Conservation (phyloP, 1,140 invertebrate genomes). For the Drosophila paulistorum region DNA sequence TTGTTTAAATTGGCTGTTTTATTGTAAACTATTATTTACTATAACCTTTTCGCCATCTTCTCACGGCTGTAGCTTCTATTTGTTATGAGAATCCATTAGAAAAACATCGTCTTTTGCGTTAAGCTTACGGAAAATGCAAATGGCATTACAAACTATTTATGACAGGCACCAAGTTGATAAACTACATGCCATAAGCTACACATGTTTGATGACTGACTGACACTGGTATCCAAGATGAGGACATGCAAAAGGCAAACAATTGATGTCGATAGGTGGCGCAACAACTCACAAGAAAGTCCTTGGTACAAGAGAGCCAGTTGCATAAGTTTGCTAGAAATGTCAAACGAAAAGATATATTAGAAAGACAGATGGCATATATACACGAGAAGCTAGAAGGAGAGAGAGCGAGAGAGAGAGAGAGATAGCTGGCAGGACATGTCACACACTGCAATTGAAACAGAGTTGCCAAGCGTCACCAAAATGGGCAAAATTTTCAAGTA, state of each 20-base stretch:
- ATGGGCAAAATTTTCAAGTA: slow-evolving; percentile 2
- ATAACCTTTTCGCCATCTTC: too few relatives aligned
- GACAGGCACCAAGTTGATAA: slow-evolving; percentile 32
- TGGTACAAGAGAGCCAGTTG: slow-evolving; percentile 1
- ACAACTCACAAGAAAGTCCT: slow-evolving; percentile 18
- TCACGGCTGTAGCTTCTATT: too few relatives aligned
- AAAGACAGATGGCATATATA: slow-evolving; percentile 40
- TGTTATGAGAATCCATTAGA: too few relatives aligned
- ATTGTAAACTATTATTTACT: too few relatives aligned
- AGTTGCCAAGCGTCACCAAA: slow-evolving; percentile 21
- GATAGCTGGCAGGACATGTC: slow-evolving; percentile 24
- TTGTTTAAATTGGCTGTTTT: too few relatives aligned
- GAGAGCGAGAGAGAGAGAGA: slow-evolving; percentile 1
- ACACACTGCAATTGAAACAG: slow-evolving; percentile 17
- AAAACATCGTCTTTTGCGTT: not conserved
- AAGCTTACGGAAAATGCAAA: not conserved
- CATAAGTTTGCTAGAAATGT: slow-evolving; percentile 9
- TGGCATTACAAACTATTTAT: slow-evolving; percentile 38
- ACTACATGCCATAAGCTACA: slow-evolving; percentile 25
- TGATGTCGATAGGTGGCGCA: slow-evolving; percentile 26
- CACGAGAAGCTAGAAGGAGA: not conserved
- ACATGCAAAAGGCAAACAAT: slow-evolving; percentile 34
- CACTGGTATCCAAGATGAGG: slow-evolving; percentile 7
- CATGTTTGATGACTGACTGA: slow-evolving; percentile 15
- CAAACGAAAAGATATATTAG: slow-evolving; percentile 41